These are phyloP conservation scores for Pica pica DNA, from an alignment of 2,113 vertebrate genomes.

Conservation along the genomic window DNA sequence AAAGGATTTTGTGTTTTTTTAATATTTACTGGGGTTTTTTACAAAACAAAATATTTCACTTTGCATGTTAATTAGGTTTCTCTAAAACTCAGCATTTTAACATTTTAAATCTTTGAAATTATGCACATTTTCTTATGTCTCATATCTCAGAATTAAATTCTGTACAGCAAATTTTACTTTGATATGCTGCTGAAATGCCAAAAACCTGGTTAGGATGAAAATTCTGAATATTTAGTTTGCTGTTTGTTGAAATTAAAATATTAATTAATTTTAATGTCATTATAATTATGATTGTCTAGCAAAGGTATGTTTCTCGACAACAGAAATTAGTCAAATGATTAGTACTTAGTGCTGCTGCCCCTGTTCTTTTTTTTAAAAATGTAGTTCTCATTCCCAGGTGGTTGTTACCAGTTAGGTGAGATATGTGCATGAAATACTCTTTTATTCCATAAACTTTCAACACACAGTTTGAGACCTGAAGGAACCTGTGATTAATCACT, in stretches of 20 bases:
- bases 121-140: slow-evolving; percentile 1
- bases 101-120: slow-evolving; percentile 45
- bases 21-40: not conserved
- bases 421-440: slow-evolving; percentile 17
- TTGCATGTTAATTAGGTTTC: slow-evolving; percentile 9
- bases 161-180: slow-evolving; percentile 8
- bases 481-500: slow-evolving; percentile 51
- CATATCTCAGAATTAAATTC: slow-evolving; percentile 38
- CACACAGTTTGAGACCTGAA: not conserved
- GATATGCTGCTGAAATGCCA: not conserved
- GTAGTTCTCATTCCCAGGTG: slow-evolving; percentile 12
- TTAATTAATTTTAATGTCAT: slow-evolving; percentile 35
- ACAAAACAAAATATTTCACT: not conserved
- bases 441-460: not conserved
- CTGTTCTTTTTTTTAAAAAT: not conserved
- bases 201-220: slow-evolving; percentile 11
- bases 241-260: slow-evolving; percentile 41
- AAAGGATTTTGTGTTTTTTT: not conserved
- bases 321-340: slow-evolving; percentile 59
- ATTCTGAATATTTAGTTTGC: not conserved
- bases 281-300: slow-evolving; percentile 47
- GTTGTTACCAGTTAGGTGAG: not conserved
- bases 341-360: not conserved
- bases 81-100: slow-evolving; percentile 45
- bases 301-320: slow-evolving; percentile 27